Percentiles rank a stretch among this genome's conserved stretches.
Conservation (phyloP, 2,888 invertebrate species). For the Ligdia adustata region DNA sequence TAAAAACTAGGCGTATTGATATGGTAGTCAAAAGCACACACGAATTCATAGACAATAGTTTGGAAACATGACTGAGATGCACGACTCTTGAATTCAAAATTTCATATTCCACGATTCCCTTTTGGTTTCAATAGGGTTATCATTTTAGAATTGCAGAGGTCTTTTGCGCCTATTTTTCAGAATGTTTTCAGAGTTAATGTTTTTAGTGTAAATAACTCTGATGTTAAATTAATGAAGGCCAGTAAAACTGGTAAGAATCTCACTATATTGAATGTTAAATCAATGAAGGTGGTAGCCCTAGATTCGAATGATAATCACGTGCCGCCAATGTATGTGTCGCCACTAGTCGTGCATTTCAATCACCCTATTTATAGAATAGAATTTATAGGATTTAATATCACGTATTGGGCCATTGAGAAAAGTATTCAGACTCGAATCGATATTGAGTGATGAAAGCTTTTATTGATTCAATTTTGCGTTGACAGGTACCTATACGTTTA, state of each 20-base stretch:
- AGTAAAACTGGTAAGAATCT: no score
- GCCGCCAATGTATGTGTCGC: slow-evolving; percentile 23
- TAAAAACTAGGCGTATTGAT: no score
- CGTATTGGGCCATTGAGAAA: slow-evolving; percentile 18
- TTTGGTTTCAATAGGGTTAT: slow-evolving; percentile 12
- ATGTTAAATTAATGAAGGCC: no score
- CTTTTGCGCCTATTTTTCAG: no score
- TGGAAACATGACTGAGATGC: slow-evolving; percentile 21
- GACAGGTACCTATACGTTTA: no score
- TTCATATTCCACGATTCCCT: slow-evolving; percentile 31
- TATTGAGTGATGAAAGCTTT: slow-evolving; percentile 16
- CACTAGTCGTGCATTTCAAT: slow-evolving; percentile 26
- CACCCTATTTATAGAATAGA: slow-evolving; percentile 9
- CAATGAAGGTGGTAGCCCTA: no score
- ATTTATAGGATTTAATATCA: slow-evolving; percentile 21
- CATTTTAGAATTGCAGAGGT: no score
- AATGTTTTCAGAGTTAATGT: no score
- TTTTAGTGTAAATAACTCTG: no score
- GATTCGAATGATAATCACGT: slow-evolving; percentile 16
- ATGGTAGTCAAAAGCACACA: slow-evolving; percentile 1
- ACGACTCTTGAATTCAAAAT: slow-evolving; percentile 23
- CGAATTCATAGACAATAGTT: slow-evolving; percentile 13
- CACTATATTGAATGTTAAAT: no score
- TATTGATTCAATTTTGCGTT: no score
- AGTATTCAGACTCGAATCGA: slow-evolving; percentile 9